Conservation (phyloP, 2,797 vertebrate genomes). For the Eleutherodactylus coqui region DNA sequence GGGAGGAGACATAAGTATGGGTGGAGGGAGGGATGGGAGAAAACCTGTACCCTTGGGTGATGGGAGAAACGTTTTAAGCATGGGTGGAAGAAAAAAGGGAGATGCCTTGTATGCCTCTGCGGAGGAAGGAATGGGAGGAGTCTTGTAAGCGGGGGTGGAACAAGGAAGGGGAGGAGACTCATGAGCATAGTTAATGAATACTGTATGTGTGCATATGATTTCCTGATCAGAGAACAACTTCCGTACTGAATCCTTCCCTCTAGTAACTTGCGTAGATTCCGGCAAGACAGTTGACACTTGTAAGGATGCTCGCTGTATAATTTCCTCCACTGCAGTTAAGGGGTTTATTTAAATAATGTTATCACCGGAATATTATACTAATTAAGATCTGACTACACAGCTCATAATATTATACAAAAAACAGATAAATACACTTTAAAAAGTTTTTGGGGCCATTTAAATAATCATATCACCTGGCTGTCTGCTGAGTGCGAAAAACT, state of each 20-base stretch:
- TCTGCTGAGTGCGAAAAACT: constrained; percentile 34
- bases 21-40: background rate
- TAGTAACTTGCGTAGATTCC: background rate
- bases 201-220: background rate
- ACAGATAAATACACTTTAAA: constrained; percentile 58
- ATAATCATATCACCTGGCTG: constrained; percentile 63
- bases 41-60: background rate
- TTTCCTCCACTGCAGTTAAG: constrained; percentile 25
- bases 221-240: background rate
- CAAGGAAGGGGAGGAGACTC: background rate
- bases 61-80: no score
- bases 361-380: constrained; percentile 52
- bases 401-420: constrained; percentile 60
- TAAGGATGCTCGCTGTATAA: constrained; percentile 4
- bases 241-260: background rate
- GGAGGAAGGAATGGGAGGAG: no score
- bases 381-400: constrained; percentile 50
- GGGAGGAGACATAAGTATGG: background rate
- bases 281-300: constrained; percentile 19
- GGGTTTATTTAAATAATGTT: constrained; percentile 51
- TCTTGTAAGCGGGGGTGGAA: background rate
- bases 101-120: no score
- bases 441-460: constrained; percentile 54
- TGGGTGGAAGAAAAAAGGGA: background rate
- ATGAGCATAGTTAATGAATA: background rate